These are phyloP conservation scores for Polyploca ridens DNA, from an alignment of 2,888 invertebrate species.

Conservation along the genomic window DNA sequence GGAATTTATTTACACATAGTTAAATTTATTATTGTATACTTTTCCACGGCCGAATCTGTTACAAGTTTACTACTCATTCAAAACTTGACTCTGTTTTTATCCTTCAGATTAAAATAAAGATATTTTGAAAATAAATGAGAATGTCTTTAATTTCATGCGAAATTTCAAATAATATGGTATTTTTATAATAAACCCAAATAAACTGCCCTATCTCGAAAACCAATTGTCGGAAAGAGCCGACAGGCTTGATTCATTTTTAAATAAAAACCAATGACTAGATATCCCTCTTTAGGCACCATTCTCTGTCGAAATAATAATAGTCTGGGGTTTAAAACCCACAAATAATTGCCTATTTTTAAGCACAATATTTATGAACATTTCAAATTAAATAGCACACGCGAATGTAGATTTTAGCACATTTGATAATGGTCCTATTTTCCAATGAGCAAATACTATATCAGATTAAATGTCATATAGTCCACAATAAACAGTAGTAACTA, in stretches of 20 bases:
- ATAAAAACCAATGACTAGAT: neutral
- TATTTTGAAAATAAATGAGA: neutral
- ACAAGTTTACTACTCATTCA: conserved; percentile 13
- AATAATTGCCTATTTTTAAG: neutral
- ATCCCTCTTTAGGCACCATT: conserved; percentile 1
- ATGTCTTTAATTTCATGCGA: too few relatives aligned
- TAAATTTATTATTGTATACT: conserved; percentile 39
- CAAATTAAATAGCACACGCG: neutral
- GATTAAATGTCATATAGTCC: neutral
- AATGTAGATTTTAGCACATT: neutral
- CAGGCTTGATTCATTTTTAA: neutral
- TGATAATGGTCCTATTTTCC: neutral
- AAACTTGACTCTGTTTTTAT: conserved; percentile 10
- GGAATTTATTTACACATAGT: neutral
- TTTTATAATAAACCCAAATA: neutral
- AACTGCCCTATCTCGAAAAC: neutral
- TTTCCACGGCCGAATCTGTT: conserved; percentile 40
- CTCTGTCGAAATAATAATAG: neutral
- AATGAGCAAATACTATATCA: conserved; percentile 1
- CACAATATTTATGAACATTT: neutral
- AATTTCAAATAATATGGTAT: neutral
- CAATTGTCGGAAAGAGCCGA: neutral
- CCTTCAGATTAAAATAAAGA: conserved; percentile 8
- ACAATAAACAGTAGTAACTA: neutral
- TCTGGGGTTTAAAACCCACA: neutral